Base-by-base conservation (phyloP, 2,888 invertebrate species). In the Mayetiola destructor region DNA sequence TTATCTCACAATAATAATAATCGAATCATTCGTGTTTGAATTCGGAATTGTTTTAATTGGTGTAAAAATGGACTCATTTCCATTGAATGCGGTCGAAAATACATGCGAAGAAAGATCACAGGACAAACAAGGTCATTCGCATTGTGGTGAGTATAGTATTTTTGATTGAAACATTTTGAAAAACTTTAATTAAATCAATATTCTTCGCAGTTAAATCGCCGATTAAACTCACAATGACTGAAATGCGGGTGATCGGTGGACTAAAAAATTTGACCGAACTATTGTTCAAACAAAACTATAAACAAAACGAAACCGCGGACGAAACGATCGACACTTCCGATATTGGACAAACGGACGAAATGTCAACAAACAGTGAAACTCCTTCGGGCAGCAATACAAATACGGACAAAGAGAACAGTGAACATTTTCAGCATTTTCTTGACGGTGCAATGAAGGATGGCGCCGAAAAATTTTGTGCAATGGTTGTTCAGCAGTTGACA, bases 221-320 rank as follows among this genome's bases (percentile, higher is more conserved):
- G n/a, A 5, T 4, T n/a, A 48, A 48, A 32, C 12, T 53, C 2
- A 30, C 53, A 14, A 32, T n/a, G 12, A 53, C 16, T 3, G 53
- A 53, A 18, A 30, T 16, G 23, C 16, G 18, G 12, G 53, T 53
- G 3, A 30, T 53, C 20, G 53, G 30, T 18, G 29, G 53, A 5
- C 12, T 53, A 12, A 53, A 53, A 53, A 29, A 53, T 30, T 53
- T 53, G 30, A 53, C 53, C 30, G 53, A 53, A 20, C 6, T 53
- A 27, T 5, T 53, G 18, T 53, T 53, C 20, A 53, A 53, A 27
- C 30, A 29, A 32, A n/a, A 32, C 5, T 53, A 53, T 20, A 53
- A 53, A 32, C 9, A 30, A 18, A 29, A 29, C 16, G 12, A 18
- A 30, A 20, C 8, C 10, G 18, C 3, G n/a, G 12, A 30, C 3